Base-by-base conservation (phyloP, 2,797 vertebrate genomes). In the Balearica regulorum region DNA sequence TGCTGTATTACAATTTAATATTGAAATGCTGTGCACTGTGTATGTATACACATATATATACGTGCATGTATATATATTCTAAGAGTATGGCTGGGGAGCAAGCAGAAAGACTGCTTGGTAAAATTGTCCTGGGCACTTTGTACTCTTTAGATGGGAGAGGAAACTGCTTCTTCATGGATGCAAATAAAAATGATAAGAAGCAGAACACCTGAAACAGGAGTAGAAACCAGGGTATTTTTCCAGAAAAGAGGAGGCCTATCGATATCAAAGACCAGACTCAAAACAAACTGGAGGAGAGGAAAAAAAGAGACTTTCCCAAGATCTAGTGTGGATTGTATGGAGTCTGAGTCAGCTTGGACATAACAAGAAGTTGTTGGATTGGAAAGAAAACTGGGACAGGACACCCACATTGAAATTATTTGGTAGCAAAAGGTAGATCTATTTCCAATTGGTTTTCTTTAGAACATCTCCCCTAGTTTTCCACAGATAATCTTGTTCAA, bases 81-180 rank as follows among this genome's bases (percentile, higher is more conserved):
- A 44, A 71, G 25, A 57, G 41, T 16, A 66, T 4, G 15, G 6
- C 24, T 69, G 26, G 6, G 26, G 26, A 77, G 16, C 39, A 68
- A 68, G 25, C 13, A 77, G 13, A 73, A 48, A 54, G 41, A 43
- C 8, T 31, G 60, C 44, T 81, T 18, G 15, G 26, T 28, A 53
- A 60, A 2, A n/a, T 5, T 3, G 3, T 21, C 33, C 55, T 64
- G 19, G n/a, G 26, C 20, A n/a, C 0, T 18, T 44, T 31, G 24
- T 8, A 31, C 16, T 33, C 54, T 54, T 26, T 48, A 61, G 35
- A 39, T 22, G 9, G 37, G 7, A 61, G 4, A 77, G 15, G 14
- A 71, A 48, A 54, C 14, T 24, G 17, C 29, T 41, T 58, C 64
- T 49, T n/a, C 22, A 31, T 16, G 24, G 25, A 66, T 26, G 16